Conservation (phyloP, 1,140 invertebrate species). For the Drosophila fuyamai region DNA sequence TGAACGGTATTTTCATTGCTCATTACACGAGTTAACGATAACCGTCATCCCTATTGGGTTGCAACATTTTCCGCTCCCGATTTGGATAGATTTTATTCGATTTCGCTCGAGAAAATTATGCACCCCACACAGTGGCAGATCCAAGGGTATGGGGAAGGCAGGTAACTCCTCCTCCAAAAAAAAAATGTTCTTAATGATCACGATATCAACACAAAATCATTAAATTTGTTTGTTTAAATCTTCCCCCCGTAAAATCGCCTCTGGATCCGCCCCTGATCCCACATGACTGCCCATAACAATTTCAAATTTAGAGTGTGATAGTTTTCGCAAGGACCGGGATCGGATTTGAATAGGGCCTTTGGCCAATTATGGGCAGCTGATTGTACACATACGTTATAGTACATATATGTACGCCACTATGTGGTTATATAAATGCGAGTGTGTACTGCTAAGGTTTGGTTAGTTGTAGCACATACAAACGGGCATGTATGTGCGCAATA, state of each 20-base stretch:
- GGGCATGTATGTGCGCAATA: constrained; percentile 62
- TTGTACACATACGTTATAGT: constrained; percentile 4
- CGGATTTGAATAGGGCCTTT: neutral
- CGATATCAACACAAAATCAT: neutral
- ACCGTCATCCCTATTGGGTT: constrained; percentile 9
- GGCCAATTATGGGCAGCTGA: constrained; percentile 18
- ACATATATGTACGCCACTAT: constrained; percentile 4
- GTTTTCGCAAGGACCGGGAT: constrained; percentile 3
- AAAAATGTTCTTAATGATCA: too few relatives aligned
- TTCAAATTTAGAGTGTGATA: constrained; percentile 14
- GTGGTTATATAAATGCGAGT: constrained; percentile 24
- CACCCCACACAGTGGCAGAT: constrained; percentile 11
- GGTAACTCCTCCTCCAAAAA: too few relatives aligned
- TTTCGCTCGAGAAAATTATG: constrained; percentile 9
- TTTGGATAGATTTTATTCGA: neutral
- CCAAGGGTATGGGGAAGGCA: neutral
- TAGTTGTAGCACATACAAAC: constrained; percentile 52
- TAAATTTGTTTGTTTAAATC: neutral
- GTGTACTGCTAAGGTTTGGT: constrained; percentile 26
- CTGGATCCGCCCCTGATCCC: constrained; percentile 5
- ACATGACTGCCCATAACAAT: constrained; percentile 16
- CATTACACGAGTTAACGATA: neutral
- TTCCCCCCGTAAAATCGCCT: neutral
- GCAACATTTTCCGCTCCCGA: constrained; percentile 16
- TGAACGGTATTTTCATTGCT: constrained; percentile 16